Evolutionary conservation across 2,797 vertebrate genomes (phyloP), one percentile per base, ranked within the genome.

Genomic region (Selene dorsalis): DNA sequence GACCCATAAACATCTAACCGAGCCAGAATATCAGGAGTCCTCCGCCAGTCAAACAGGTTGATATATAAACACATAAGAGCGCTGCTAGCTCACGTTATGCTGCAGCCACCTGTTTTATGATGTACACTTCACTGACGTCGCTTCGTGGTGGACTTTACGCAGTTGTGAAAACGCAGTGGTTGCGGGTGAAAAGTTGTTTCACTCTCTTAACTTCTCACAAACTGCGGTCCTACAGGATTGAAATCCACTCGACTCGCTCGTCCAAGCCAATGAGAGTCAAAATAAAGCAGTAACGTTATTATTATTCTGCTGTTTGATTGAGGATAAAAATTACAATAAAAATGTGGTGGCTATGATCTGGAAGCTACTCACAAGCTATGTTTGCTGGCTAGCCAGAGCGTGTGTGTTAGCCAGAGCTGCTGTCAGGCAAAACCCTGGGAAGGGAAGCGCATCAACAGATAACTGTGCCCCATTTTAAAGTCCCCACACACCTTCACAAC

Each of bases 321-420:
- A 6, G 4, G 43, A 2, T 0, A 59, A 61, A 41, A 61, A 41
- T 9, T 72, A 16, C 18, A 17, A 18, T 52, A 26, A 72, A n/a
- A 79, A 71, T 73, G 71, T 45, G 67, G 26, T 45, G 67, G 26
- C 77, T 85, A 20, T 1, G 63, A 20, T 2, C 35, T 39, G 38
- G 52, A 61, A 65, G 74, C 55, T 63, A 56, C 66, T 70, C 17
- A 13, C 20, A 14, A 57, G 85, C 90, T 89, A 89, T 73, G 74
- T 83, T 65, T 58, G 52, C 24, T 20, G 60, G 87, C 69, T 90
- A 91, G 17, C 82, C 47, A 4, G 26, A 22, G 35, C 7, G 55
- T 3, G 26, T 26, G 35, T 7, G 55, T 38, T 79, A 84, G 83
- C 86, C 63, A n/a, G 82, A 55, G 28, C 48, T 16, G 24, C 4